Evolutionary conservation across 2,888 invertebrate genomes (phyloP), one percentile per base, ranked within the genome.

Genomic region (Calameuta idolon): DNA sequence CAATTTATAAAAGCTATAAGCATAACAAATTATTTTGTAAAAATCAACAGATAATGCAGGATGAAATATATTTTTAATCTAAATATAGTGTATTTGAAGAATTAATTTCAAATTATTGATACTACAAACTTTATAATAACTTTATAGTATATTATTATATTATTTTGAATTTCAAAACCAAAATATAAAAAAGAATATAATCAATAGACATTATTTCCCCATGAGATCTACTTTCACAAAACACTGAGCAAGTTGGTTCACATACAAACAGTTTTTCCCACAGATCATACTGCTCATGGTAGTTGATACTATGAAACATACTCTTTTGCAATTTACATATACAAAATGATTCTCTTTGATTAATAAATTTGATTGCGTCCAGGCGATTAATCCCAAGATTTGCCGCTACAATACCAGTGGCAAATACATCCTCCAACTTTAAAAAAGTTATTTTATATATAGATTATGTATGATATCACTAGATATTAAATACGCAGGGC

Each of bases 201-300:
- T 71, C 15, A 33, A 3, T 15, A 31, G 71, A 71, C 23, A 9
- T 34, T 71, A 71, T 31, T 71, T 30, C 15, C 71, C 30, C 30
- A 3, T 30, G 12, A 15, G 71, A 71, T 71, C 30, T 31, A 30
- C 30, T 71, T 3, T 30, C 3, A 71, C 30, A 71, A 34, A 30
- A 71, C 12, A 34, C 11, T 33, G 30, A 11, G 34, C 30, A 71
- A 30, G 30, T 34, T 33, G 71, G 71, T 33, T 71, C 9, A 9
- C 30, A 30, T 23, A 71, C 5, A 30, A 76, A 69, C 30, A 76
- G 37, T 30, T 71, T 73, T 75, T 3, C 73, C 82, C 5, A 79
- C 76, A 75, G 76, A 74, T 73, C 82, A 79, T 55, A 80, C 77
- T 30, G 80, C 78, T 73, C 73, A 77, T 78, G 79, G 77, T 69